Conservation (phyloP, 2,888 invertebrate genomes). For the Serrognathus titanus region DNA sequence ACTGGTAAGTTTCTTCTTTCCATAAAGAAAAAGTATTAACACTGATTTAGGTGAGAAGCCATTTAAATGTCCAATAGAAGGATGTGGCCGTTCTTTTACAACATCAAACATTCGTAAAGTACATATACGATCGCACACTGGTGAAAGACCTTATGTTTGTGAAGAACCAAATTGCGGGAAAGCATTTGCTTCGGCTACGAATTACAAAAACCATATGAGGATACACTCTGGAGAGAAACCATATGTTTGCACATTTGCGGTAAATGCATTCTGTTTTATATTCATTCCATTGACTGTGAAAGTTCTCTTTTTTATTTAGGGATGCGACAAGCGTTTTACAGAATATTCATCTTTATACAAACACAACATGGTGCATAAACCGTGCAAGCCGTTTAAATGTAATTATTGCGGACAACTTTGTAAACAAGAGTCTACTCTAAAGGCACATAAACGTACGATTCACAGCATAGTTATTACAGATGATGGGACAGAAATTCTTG, state of each 20-base stretch:
- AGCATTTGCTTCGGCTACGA: slow-evolving; percentile 65
- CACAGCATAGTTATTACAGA: slow-evolving; percentile 52
- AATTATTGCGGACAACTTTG: slow-evolving; percentile 58
- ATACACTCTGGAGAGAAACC: slow-evolving; percentile 69
- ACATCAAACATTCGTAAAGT: slow-evolving; percentile 67
- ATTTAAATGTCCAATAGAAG: slow-evolving; percentile 53
- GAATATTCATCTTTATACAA: slow-evolving; percentile 69
- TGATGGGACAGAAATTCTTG: slow-evolving; percentile 45
- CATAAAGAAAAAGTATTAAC: not conserved
- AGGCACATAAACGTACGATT: slow-evolving; percentile 59
- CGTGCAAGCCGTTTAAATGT: slow-evolving; percentile 58
- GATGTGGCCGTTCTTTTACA: slow-evolving; percentile 63
- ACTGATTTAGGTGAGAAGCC: slow-evolving; percentile 49
- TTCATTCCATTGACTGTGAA: not conserved
- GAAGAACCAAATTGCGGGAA: slow-evolving; percentile 57
- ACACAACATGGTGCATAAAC: slow-evolving; percentile 62
- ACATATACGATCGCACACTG: slow-evolving; percentile 66
- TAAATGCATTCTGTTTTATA: slow-evolving; percentile 23
- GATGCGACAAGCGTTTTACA: slow-evolving; percentile 63
- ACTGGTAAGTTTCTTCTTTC: slow-evolving; percentile 37
- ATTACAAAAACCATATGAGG: slow-evolving; percentile 65
- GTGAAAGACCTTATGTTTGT: slow-evolving; percentile 64
- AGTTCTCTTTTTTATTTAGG: slow-evolving; percentile 34
- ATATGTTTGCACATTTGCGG: slow-evolving; percentile 57
- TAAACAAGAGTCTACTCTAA: slow-evolving; percentile 59